Conservation (phyloP, 2,888 invertebrate species). For the Pyrgus malvae region DNA sequence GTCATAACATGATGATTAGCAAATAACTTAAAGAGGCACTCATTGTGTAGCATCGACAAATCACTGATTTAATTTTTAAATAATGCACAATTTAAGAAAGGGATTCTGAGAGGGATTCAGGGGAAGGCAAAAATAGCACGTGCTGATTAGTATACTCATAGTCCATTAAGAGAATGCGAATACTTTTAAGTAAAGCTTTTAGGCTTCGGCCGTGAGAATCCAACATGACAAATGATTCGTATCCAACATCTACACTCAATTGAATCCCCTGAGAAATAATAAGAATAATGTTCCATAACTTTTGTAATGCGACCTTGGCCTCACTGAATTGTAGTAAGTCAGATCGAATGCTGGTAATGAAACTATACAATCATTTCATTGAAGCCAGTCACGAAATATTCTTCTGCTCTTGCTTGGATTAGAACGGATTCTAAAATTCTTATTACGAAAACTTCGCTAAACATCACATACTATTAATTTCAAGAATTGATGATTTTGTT, state of each 20-base stretch:
- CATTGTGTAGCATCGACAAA: no score
- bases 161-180: no score
- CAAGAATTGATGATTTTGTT: no score
- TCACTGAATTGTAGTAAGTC: constrained; percentile 11
- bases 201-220: neutral
- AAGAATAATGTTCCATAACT: constrained; percentile 12
- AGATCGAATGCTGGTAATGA: constrained; percentile 11
- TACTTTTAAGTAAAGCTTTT: neutral
- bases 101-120: no score
- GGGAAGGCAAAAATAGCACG: no score
- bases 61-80: no score
- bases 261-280: constrained; percentile 6
- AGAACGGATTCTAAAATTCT: neutral
- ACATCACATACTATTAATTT: no score
- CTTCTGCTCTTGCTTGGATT: neutral
- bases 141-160: no score
- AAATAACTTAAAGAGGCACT: no score
- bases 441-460: no score
- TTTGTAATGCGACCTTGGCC: constrained; percentile 20
- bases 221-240: constrained; percentile 4
- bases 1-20: no score
- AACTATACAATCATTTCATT: constrained; percentile 28
- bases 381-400: constrained; percentile 27
- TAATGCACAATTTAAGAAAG: no score
- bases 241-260: constrained; percentile 4